Evolutionary conservation across 1,140 invertebrate genomes (phyloP).

Genomic region (Drosophila seguyi): DNA sequence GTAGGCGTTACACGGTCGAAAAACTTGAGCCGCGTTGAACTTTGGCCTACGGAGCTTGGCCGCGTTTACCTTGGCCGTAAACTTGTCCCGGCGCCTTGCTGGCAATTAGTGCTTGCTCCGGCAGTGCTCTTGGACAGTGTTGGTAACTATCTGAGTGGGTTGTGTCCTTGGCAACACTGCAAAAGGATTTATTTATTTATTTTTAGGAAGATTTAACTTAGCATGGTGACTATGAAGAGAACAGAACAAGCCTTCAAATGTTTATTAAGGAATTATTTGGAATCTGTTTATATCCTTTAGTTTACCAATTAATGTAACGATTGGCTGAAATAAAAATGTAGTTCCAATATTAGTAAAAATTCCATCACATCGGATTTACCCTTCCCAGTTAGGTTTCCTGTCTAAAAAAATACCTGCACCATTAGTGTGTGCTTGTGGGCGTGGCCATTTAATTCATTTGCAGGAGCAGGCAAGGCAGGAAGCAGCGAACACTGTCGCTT

Average conservation of each 20-base stretch:
- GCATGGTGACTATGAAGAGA: too few species aligned
- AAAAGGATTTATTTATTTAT: not conserved
- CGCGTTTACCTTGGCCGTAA: constrained; percentile 79
- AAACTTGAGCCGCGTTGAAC: constrained; percentile 73
- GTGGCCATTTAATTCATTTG: constrained; percentile 77
- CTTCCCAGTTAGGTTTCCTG: not conserved
- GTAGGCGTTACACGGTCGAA: constrained; percentile 67
- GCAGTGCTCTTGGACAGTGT: constrained; percentile 4
- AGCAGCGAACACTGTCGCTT: constrained; percentile 64
- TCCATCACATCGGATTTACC: not conserved
- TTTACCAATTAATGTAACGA: not conserved
- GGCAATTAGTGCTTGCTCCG: constrained; percentile 75
- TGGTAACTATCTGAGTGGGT: constrained; percentile 2
- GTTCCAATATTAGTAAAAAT: too few species aligned
- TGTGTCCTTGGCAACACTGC: not conserved
- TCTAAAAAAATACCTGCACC: not conserved
- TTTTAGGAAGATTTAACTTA: not conserved
- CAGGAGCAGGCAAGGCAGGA: constrained; percentile 37
- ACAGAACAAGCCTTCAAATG: too few species aligned
- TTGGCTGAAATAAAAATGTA: not conserved
- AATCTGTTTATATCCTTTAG: not conserved
- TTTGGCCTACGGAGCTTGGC: constrained; percentile 66
- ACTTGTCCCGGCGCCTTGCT: constrained; percentile 73
- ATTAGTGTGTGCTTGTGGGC: not conserved
- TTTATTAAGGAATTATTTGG: too few species aligned